A percentile compares a stretch with the other conserved stretches of the same genome.
Evolutionary conservation across 2,888 invertebrate species (phyloP).

Genomic region (Camptogramma bilineatum): DNA sequence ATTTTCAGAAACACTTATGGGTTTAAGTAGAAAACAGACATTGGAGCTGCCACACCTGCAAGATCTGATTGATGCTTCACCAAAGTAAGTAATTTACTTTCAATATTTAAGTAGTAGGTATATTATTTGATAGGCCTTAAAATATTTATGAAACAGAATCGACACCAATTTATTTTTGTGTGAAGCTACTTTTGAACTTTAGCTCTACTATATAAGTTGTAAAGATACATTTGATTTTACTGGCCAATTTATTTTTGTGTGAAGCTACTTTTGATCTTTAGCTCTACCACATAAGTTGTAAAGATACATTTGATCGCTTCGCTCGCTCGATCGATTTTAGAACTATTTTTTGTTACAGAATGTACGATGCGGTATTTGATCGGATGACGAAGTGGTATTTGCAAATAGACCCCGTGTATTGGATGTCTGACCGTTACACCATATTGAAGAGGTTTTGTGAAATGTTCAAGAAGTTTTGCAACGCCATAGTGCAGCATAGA

Average conservation of each 20-base stretch:
- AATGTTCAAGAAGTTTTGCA: constrained; percentile 48
- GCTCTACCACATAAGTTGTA: too few species aligned
- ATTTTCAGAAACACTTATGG: constrained; percentile 71
- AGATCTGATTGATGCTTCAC: constrained; percentile 56
- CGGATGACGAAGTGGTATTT: constrained; percentile 77
- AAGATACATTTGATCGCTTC: not conserved
- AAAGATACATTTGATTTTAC: too few species aligned
- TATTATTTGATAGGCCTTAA: too few species aligned
- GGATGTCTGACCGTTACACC: constrained; percentile 52
- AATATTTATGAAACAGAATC: too few species aligned
- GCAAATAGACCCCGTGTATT: constrained; percentile 68
- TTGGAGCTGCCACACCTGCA: constrained; percentile 59
- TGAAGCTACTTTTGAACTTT: too few species aligned
- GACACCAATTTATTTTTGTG: too few species aligned
- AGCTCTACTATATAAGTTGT: too few species aligned
- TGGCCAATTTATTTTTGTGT: too few species aligned
- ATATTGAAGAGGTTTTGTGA: constrained; percentile 47
- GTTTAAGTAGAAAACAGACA: constrained; percentile 65
- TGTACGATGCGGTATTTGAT: constrained; percentile 63
- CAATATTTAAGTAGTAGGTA: too few species aligned
- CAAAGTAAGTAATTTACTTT: constrained; percentile 47
- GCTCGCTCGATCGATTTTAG: too few species aligned
- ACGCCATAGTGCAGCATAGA: constrained; percentile 53
- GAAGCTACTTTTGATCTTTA: too few species aligned
- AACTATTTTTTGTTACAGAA: constrained; percentile 48